phyloP scores from a whole-genome alignment of 37 sponge, comb jelly and placozoan genomes.

The Oopsacas minuta region DNA sequence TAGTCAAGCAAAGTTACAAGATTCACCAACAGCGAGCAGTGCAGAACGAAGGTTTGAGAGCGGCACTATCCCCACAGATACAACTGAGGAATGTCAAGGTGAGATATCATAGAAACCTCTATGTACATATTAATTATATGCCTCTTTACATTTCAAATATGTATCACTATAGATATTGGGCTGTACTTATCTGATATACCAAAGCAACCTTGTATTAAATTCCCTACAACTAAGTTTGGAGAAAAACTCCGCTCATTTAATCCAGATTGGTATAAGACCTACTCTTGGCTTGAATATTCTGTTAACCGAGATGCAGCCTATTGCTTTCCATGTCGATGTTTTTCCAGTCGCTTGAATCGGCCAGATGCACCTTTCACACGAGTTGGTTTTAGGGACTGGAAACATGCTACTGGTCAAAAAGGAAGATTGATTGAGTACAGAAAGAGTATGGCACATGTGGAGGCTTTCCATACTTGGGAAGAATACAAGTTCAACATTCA shows the following conservation, averaged over 20 bases:
- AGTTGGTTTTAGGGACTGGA: conserved; percentile 15
- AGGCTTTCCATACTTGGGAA: neutral
- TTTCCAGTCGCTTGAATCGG: conserved; percentile 31
- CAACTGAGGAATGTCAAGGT: too few relatives aligned
- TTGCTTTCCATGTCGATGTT: conserved; percentile 33
- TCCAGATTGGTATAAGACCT: conserved; percentile 26
- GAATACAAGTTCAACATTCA: neutral
- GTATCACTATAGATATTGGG: too few relatives aligned
- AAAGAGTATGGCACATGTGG: neutral
- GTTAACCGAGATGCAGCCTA: conserved; percentile 26
- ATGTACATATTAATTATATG: too few relatives aligned
- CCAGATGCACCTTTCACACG: conserved; percentile 17
- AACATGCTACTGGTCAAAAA: conserved; percentile 18
- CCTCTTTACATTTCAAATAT: too few relatives aligned
- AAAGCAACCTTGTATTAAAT: too few relatives aligned
- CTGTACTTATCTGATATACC: too few relatives aligned
- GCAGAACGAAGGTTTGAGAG: too few relatives aligned
- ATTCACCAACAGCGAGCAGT: too few relatives aligned
- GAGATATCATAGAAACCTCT: too few relatives aligned
- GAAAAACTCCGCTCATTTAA: conserved; percentile 38
- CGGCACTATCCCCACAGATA: too few relatives aligned
- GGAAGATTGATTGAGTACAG: neutral
- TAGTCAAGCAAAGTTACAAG: too few relatives aligned
- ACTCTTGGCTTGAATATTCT: conserved; percentile 44
- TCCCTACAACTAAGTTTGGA: conserved; percentile 26